Evolutionary conservation across 2,113 vertebrate genomes (phyloP).

Genomic region (Peromyscus polionotus): DNA sequence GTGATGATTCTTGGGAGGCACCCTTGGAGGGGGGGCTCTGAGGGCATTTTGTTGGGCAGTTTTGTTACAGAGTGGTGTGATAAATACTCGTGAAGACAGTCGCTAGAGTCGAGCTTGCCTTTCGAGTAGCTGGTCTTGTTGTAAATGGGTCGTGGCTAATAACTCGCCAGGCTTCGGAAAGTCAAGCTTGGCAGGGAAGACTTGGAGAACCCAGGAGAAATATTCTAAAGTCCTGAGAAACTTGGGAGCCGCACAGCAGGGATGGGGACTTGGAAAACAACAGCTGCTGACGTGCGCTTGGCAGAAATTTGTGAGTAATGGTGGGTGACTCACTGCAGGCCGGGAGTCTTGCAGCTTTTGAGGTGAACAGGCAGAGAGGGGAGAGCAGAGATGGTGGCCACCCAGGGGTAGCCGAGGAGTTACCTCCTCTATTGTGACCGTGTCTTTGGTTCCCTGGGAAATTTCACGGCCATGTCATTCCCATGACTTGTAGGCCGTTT

Average conservation of each 20-base stretch:
- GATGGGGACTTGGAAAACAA: slow-evolving; percentile 75
- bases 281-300: slow-evolving; percentile 64
- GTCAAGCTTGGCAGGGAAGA: slow-evolving; percentile 6
- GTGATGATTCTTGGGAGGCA: not conserved
- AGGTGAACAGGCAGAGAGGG: slow-evolving; percentile 54
- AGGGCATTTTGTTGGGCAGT: slow-evolving; percentile 43
- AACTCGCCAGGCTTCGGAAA: not conserved
- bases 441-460: not conserved
- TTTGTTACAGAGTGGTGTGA: not conserved
- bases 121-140: not conserved
- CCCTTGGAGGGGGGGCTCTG: not conserved
- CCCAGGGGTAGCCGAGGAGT: not conserved
- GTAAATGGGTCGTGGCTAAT: not conserved
- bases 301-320: slow-evolving; percentile 73
- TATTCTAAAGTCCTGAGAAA: slow-evolving; percentile 36
- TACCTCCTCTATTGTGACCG: slow-evolving; percentile 17
- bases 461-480: not conserved
- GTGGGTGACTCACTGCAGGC: slow-evolving; percentile 68
- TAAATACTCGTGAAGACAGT: not conserved
- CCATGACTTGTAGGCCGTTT: not conserved
- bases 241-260: slow-evolving; percentile 43
- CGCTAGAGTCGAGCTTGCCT: not conserved
- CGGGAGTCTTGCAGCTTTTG: slow-evolving; percentile 66
- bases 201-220: not conserved
- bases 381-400: slow-evolving; percentile 42